These are phyloP conservation scores for Sympetrum striolatum DNA, from an alignment of 2,888 invertebrate species.

Conservation along the genomic window DNA sequence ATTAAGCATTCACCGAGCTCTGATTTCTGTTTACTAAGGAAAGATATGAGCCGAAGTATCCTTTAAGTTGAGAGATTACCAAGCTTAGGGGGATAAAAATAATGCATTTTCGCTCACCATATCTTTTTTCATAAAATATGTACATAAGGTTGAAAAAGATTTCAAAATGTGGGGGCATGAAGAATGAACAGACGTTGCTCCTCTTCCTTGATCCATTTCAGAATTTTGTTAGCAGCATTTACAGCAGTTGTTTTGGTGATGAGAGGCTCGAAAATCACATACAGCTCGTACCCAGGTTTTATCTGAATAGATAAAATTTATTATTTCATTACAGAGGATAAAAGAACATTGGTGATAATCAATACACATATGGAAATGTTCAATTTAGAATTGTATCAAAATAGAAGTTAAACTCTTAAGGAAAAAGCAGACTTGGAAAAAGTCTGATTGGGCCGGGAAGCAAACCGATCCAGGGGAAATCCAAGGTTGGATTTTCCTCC, in stretches of 20 bases:
- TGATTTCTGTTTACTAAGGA: not conserved
- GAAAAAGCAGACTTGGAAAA: too few species aligned
- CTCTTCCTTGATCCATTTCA: slow-evolving; percentile 93
- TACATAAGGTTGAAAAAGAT: not conserved
- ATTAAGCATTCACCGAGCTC: not conserved
- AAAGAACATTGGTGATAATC: too few species aligned
- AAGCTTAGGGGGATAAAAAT: not conserved
- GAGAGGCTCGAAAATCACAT: slow-evolving; percentile 89
- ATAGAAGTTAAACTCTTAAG: too few species aligned
- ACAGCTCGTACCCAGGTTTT: slow-evolving; percentile 90
- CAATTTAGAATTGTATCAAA: too few species aligned
- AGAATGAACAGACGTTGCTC: slow-evolving; percentile 90
- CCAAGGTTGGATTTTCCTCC: too few species aligned
- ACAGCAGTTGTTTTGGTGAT: slow-evolving; percentile 87
- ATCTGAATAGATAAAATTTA: slow-evolving; percentile 65
- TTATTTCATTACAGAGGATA: not conserved
- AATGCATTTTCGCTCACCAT: not conserved
- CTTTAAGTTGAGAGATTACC: not conserved
- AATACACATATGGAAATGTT: too few species aligned
- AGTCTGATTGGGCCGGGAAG: too few species aligned
- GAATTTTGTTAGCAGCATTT: slow-evolving; percentile 83
- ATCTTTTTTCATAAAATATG: not conserved
- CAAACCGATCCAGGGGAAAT: too few species aligned
- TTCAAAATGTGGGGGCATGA: slow-evolving; percentile 80
- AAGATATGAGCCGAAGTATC: not conserved